Percentiles rank a stretch among this genome's conserved stretches.
Conservation (phyloP, 2,797 vertebrate species). For the Somateria mollissima region DNA sequence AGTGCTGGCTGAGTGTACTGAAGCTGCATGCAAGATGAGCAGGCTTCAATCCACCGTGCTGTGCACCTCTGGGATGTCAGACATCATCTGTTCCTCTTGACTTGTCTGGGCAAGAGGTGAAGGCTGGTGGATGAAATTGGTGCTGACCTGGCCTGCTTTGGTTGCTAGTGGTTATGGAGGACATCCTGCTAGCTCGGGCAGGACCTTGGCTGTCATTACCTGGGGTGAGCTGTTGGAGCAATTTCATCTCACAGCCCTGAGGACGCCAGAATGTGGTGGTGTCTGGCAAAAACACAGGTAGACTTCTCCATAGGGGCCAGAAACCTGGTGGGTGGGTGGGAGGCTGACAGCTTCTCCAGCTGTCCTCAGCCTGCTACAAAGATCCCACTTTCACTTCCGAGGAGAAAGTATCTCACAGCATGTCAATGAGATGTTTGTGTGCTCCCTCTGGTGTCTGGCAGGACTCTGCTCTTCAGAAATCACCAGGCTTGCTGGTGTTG, state of each 20-base stretch:
- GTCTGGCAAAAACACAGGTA: constrained; percentile 3
- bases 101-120: background rate
- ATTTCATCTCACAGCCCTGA: background rate
- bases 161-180: background rate
- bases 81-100: background rate
- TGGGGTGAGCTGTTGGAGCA: background rate
- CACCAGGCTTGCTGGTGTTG: background rate
- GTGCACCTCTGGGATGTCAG: background rate
- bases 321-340: background rate
- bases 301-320: background rate
- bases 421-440: background rate
- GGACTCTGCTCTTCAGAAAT: background rate
- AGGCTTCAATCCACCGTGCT: background rate
- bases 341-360: background rate
- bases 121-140: background rate
- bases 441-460: background rate
- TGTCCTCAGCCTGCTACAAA: background rate
- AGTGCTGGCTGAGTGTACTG: background rate
- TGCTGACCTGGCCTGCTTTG: fast-evolving
- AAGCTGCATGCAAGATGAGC: background rate
- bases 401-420: background rate
- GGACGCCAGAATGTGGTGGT: background rate
- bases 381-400: background rate
- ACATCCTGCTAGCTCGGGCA: background rate
- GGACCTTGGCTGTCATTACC: background rate